These are phyloP conservation scores for Alloscopus bannaensis DNA, from an alignment of 2,888 invertebrate genomes.

Conservation along the genomic window DNA sequence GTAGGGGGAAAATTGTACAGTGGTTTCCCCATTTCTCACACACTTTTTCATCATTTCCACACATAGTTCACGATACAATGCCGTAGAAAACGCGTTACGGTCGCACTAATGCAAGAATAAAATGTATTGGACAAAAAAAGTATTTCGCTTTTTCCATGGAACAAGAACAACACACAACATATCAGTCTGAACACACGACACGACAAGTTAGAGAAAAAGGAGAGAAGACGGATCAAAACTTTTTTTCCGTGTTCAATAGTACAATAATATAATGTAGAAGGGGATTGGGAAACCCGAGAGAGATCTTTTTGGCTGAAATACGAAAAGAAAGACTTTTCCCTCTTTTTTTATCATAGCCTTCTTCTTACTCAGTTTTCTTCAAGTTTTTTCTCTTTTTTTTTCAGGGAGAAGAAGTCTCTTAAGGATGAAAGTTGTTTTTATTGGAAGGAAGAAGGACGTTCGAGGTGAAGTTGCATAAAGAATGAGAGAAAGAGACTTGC, in stretches of 20 bases:
- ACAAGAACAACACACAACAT: too few relatives aligned
- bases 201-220: slow-evolving; percentile 9
- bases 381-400: neutral
- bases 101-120: slow-evolving; percentile 10
- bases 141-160: too few relatives aligned
- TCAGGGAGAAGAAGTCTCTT: slow-evolving; percentile 23
- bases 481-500: slow-evolving; percentile 8
- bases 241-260: slow-evolving; percentile 35
- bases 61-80: too few relatives aligned
- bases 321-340: slow-evolving; percentile 20
- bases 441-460: neutral
- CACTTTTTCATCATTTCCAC: slow-evolving; percentile 34
- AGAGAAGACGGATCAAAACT: slow-evolving; percentile 57
- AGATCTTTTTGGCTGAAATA: slow-evolving; percentile 33
- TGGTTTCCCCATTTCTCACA: slow-evolving; percentile 41
- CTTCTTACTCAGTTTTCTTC: too few relatives aligned
- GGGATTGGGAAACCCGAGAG: slow-evolving; percentile 50
- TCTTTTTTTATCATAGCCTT: too few relatives aligned
- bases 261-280: slow-evolving; percentile 49
- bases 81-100: too few relatives aligned
- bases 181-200: too few relatives aligned
- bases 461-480: slow-evolving; percentile 15
- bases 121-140: too few relatives aligned
- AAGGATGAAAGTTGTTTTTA: too few relatives aligned
- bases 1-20: slow-evolving; percentile 40